Evolutionary conservation across 2,888 invertebrate species (phyloP), one percentile per base, ranked within the genome.

Genomic region (Flexamia atlantica): DNA sequence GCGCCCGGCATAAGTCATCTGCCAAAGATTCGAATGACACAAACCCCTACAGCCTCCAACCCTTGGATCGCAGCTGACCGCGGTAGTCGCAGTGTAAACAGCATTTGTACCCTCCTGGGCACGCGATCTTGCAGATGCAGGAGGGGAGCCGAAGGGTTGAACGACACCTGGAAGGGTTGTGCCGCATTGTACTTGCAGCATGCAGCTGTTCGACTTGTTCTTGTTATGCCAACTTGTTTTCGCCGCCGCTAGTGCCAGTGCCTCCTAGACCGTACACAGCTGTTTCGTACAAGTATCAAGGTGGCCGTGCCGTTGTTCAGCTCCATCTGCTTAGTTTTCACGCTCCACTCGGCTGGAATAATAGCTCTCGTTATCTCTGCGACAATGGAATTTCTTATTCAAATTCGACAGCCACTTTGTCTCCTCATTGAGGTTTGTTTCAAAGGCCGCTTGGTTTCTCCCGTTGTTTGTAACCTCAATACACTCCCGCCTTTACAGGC

Each of bases 301-400:
- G 72, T 72, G 50, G 46, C 70, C n/a, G 25, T 28, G 50, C 30
- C 70, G 70, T 50, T 82, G 82, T 70, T 82, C 70, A n/a, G 20
- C 46, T 70, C 70, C 68, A 50, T 82, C 68, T 82, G 53, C 72
- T 74, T 72, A 83, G 72, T 60, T 83, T 74, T 83, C 83, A 74
- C 74, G 79, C 79, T 79, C 50, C 79, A 36, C 79, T 57, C 79
- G 57, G 3, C 57, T 36, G 17, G 79, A 57, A 79, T 79, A 79
- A 79, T 79, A 57, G 28, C 79, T 20, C 79, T 79, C 79, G 79
- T 79, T 79, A 79, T 79, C 53, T 79, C 36, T 46, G 40, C 76
- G 76, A 79, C 79, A 79, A 79, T 57, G 79, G 79, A 79, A 57
- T 79, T 79, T 79, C 79, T 79, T 79, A 79, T 79, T 79, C 79